These are phyloP conservation scores for Temnothorax ravouxi DNA, from an alignment of 2,888 invertebrate species.

Conservation along the genomic window DNA sequence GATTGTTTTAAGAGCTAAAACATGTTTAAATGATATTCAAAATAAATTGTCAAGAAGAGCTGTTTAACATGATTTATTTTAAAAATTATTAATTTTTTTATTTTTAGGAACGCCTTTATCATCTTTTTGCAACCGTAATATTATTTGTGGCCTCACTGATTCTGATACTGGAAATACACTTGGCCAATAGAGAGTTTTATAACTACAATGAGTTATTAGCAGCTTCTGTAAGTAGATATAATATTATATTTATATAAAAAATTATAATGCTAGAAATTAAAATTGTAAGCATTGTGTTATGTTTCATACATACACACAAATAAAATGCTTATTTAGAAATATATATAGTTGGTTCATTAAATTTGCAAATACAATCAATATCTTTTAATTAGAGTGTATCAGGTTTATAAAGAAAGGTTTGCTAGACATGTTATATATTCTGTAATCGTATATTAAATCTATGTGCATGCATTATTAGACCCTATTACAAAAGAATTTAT, in stretches of 20 bases:
- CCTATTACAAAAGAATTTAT: not conserved
- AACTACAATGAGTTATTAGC: slow-evolving; percentile 90
- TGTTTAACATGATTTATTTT: not conserved
- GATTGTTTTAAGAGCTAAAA: not conserved
- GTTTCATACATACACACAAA: not conserved
- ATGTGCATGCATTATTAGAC: not conserved
- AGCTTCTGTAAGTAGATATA: slow-evolving; percentile 88
- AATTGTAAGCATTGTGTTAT: not conserved
- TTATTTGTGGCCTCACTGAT: slow-evolving; percentile 91
- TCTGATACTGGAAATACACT: slow-evolving; percentile 85
- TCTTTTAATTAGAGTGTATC: not conserved
- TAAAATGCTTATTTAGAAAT: not conserved
- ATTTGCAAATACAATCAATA: not conserved
- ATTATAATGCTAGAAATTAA: not conserved
- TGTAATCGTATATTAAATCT: not conserved
- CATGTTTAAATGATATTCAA: not conserved
- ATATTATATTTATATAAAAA: slow-evolving; percentile 5
- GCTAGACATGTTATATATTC: not conserved
- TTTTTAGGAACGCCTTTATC: slow-evolving; percentile 94
- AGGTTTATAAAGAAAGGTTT: not conserved
- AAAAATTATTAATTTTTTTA: not conserved
- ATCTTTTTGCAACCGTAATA: slow-evolving; percentile 91
- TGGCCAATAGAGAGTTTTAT: slow-evolving; percentile 73
- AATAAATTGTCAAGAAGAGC: not conserved
- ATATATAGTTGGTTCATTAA: not conserved